Evolutionary conservation across 2,888 invertebrate genomes (phyloP).

Genomic region (Azorinus chamasolen): DNA sequence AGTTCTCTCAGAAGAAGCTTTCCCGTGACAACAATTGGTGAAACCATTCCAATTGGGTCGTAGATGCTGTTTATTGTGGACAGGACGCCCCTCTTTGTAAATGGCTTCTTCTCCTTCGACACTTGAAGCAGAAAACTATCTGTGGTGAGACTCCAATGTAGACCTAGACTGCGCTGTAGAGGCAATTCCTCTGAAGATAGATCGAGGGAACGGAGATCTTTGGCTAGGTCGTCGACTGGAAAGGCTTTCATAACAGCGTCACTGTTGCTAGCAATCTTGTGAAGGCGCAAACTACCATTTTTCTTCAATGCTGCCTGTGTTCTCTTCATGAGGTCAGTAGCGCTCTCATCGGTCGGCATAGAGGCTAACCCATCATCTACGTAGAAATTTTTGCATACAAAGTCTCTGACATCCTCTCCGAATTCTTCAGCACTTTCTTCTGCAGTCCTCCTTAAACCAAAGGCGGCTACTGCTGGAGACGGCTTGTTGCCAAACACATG

Average conservation of each 20-base stretch:
- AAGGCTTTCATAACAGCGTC: constrained; percentile 31
- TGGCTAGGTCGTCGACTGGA: constrained; percentile 49
- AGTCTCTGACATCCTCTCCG: constrained; percentile 20
- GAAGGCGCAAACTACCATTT: constrained; percentile 52
- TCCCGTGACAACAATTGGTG: constrained; percentile 48
- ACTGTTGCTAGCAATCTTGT: constrained; percentile 65
- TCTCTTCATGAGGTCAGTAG: constrained; percentile 45
- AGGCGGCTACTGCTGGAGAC: constrained; percentile 46
- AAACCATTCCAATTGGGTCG: constrained; percentile 64
- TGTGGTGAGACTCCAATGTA: constrained; percentile 45
- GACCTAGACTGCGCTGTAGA: constrained; percentile 58
- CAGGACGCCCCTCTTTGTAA: constrained; percentile 52
- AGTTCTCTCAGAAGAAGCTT: constrained; percentile 6
- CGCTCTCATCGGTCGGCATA: constrained; percentile 8
- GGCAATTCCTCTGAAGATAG: constrained; percentile 41
- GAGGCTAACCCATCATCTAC: constrained; percentile 61
- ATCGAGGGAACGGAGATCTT: constrained; percentile 39
- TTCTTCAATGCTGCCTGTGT: constrained; percentile 38
- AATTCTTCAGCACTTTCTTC: not conserved
- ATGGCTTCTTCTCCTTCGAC: constrained; percentile 32
- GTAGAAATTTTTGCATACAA: constrained; percentile 56
- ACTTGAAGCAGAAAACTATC: constrained; percentile 50
- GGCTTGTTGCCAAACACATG: constrained; percentile 18
- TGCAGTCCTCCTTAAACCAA: constrained; percentile 48
- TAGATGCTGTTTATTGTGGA: constrained; percentile 60